Evolutionary conservation across 2,888 invertebrate species (phyloP), one percentile per base, ranked within the genome.

Genomic region (Neoaliturus tenellus): DNA sequence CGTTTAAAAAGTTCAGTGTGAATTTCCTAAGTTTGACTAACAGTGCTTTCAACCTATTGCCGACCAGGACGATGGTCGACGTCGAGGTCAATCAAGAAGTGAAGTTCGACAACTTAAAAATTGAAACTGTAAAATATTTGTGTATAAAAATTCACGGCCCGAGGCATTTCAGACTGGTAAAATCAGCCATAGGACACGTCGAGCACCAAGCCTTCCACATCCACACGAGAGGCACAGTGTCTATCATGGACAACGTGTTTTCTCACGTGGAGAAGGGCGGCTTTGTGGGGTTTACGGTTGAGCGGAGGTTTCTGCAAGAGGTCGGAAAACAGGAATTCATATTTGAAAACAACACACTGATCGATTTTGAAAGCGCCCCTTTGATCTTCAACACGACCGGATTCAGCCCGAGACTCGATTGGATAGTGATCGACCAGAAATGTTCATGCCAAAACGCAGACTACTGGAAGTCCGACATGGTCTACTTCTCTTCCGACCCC

Each of bases 1-100:
- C 96, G 1, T 96, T 97, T 88, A 97, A 96, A 88, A 96, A 96
- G 90, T 96, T 97, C 89, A 93, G 94, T 33, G 93, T 95, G 0
- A 92, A 93, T 44, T 93, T 93, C 86, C 92, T 97, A 86, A 91
- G 93, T 86, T 90, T 97, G 80, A 92, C 92, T 58, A 94, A 94
- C 3, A 93, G 95, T 28, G 90, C 89, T 14, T 92, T 95, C 71
- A 84, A 85, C 28, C 80, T 81, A 20, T 51, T 87, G 41, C 87
- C 88, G 67, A 87, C 87, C 39, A 87, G 88, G 41, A 85, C 87
- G 28, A 83, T 88, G 89, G 95, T 95, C 83, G 96, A 96, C 88
- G 91, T 96, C 75, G 94, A 94, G 88, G 94, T 96, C 51, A 92
- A 92, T 80, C 92, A 94, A 87, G 92, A 93, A 83, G 93, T 96